Evolutionary conservation across 2,888 invertebrate genomes (phyloP), one percentile per base, ranked within the genome.

Genomic region (Agapostemon virescens): DNA sequence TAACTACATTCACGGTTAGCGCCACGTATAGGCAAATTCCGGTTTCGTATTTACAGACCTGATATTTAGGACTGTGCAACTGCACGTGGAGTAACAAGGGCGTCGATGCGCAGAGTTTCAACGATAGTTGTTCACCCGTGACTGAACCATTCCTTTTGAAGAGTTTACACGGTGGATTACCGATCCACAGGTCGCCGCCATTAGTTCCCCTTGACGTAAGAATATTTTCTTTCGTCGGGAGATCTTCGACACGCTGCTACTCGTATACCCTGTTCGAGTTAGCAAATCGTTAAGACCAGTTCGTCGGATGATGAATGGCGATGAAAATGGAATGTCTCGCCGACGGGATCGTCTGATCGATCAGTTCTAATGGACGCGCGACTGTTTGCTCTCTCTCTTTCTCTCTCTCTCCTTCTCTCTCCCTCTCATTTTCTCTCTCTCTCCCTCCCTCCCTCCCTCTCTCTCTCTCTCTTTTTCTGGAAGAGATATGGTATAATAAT

Each of bases 201-300:
- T 80, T 75, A 75, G 64, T 75, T 75, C 58, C 9, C 69, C 36
- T 26, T 45, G 69, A 73, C 71, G 52, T 38, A 66, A 36, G 75
- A 26, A 73, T 74, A 79, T 66, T 73, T 79, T 66, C 45, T 20
- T 45, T 45, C 26, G 36, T 6, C 58, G 36, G 5, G 42, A 64
- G 38, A 69, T 69, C 58, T 45, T 66, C 30, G 33, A 26, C 38
- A 3, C 42, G 42, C 17, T 9, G 33, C 33, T 33, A n/a, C 15
- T 15, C 30, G 13, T 45, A 33, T 17, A 45, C 40, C 30, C 52
- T 20, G 61, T 64, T 66, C 66, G 79, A 49, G 67, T 82, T 58
- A 68, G 66, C 72, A 63, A 82, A 85, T 83, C 71, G 70, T 82
- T 63, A 42, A 49, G 36, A 38, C 71, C 38, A 69, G 40, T 66